Base-by-base conservation (phyloP, 2,888 invertebrate genomes). In the Frankliniella fusca region DNA sequence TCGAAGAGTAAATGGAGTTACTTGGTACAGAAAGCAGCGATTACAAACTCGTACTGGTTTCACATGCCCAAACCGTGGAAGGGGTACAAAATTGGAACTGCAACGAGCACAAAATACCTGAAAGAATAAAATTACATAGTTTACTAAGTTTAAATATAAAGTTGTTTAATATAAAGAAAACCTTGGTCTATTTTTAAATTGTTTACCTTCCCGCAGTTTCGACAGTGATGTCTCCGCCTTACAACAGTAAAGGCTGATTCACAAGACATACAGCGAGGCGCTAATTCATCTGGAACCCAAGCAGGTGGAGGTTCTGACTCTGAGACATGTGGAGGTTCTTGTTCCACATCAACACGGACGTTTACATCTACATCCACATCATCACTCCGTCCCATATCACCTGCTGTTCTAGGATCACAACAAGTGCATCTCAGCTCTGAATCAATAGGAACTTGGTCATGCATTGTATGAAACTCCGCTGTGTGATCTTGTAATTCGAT, bases 41-140 rank as follows among this genome's bases (percentile, higher is more conserved):
- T 96, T 95, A 89, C 98, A 98, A 65, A 98, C 97, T 70, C 98
- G 92, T 8, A 98, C 98, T 10, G 98, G 97, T 87, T 96, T 97
- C 85, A 93, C 90, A 86, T 97, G 95, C 1, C 98, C 98, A 89
- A 93, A 98, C 87, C 96, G 95, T 18, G 97, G 97, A 85, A 98
- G 89, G 48, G 98, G 97, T 83, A 97, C 95, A 84, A 94, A 95
- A 88, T 97, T 96, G 81, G 95, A 94, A 85, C 97, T 97, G 89
- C 98, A 98, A 80, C 95, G 93, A 0, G 95, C 94, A 89, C 98
- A 98, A 89, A 97, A 98, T 79, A 98, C 97, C 91, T 96, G 93
- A 82, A 88, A 87, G 82, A 82, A 84, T 84, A 83, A 80, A 82
- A 80, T 80, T 38, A 15, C 80, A n/a, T 23, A 70, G 12, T 54